Base-by-base conservation (phyloP, 2,888 invertebrate species). In the Ecliptopera silaceata region DNA sequence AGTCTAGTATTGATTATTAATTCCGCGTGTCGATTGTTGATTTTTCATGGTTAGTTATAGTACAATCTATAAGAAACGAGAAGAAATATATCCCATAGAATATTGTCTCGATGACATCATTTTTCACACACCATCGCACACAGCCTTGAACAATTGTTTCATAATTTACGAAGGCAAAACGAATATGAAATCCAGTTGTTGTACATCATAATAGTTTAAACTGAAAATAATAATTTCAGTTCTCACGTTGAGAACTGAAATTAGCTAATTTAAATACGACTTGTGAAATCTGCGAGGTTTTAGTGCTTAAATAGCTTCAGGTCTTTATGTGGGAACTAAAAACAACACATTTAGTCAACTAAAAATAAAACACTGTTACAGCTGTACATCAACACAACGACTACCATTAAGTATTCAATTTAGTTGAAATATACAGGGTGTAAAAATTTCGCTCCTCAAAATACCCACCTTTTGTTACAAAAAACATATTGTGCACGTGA, bases 171-270 rank as follows among this genome's bases (percentile, higher is more conserved):
- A 56, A 55, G 42, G 54, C 38, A 59, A 60, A 51, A 13, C 32
- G 50, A 42, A 38, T 55, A 48, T 41, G 13, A 44, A 57, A 45
- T 47, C 52, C 56, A 60, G 51, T 42, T 54, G 60, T 44, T 59
- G 43, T 42, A 42, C 13, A 41, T 31, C 55, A 50, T 55, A 56
- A 22, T 11, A 17, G 11, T 29, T 53, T 48, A 59, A 22, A 22
- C 53, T 59, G 59, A 59, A 61, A 63, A 42, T 52, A 48, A 57
- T 56, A 53, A 31, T 42, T 42, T 36, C 47, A 51, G 50, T 42
- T 51, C 41, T 36, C 42, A 46, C 39, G 52, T 41, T 41, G 45
- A 39, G 47, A 13, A 15, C 32, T 12, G 45, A 32, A 45, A 45
- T 45, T 32, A 15, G 36, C 36, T 13, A 1, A 15, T 36, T 36